phyloP scores from a whole-genome alignment of 1,140 invertebrate species.

The Subanguina moxae region DNA sequence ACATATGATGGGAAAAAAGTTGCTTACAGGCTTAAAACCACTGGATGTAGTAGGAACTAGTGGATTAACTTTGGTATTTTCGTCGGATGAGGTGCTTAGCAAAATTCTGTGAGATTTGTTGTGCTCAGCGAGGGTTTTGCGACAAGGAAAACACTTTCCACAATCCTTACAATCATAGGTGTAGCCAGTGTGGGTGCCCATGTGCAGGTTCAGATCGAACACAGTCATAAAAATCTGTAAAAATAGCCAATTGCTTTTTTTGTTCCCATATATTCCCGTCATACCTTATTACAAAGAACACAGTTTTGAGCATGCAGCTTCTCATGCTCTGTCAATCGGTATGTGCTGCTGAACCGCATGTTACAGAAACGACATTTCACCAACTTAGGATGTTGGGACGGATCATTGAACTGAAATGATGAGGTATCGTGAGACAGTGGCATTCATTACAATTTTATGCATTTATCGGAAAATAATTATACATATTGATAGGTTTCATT shows the following conservation, averaged over 20 bases:
- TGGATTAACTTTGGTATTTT: neutral
- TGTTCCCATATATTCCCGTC: neutral
- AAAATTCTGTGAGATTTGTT: conserved; percentile 43
- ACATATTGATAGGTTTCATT: too few relatives aligned
- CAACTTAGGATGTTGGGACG: conserved; percentile 1
- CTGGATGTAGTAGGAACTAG: too few relatives aligned
- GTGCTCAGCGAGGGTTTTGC: conserved; percentile 47
- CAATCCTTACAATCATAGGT: conserved; percentile 52
- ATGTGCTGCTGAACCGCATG: conserved; percentile 38
- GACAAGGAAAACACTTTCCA: conserved; percentile 43
- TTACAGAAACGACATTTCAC: conserved; percentile 40
- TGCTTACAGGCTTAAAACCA: too few relatives aligned
- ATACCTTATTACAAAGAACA: conserved; percentile 32
- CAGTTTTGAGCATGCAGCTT: conserved; percentile 38
- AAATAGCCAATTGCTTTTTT: neutral
- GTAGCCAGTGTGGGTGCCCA: conserved; percentile 45
- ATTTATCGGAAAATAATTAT: too few relatives aligned
- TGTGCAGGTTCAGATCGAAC: conserved; percentile 48
- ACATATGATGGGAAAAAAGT: too few relatives aligned
- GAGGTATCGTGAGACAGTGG: neutral
- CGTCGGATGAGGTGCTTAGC: conserved; percentile 6
- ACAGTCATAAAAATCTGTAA: conserved; percentile 36
- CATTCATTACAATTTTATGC: too few relatives aligned
- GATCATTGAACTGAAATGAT: neutral
- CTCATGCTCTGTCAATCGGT: conserved; percentile 34